These are phyloP conservation scores for Ptychochromis oligacanthus DNA, from an alignment of 2,113 vertebrate species.

Conservation along the genomic window DNA sequence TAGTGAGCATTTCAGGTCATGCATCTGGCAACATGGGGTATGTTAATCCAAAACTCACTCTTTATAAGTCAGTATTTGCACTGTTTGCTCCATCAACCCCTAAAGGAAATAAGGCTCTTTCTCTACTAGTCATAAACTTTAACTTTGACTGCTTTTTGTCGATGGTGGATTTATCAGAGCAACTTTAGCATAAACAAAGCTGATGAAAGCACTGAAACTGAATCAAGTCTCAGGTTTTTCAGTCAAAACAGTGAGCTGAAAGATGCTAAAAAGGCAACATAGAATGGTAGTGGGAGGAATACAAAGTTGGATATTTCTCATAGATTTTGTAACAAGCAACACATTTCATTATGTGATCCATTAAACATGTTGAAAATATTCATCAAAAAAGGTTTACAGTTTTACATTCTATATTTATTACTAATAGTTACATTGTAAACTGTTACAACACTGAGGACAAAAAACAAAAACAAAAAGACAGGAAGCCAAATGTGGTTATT, in stretches of 20 bases:
- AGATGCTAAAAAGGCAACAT: not conserved
- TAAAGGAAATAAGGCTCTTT: not conserved
- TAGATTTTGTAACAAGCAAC: not conserved
- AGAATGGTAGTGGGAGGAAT: not conserved
- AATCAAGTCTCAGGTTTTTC: not conserved
- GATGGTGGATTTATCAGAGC: not conserved
- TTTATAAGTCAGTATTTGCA: not conserved
- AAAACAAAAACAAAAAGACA: no score
- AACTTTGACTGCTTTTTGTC: not conserved
- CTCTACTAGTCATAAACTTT: not conserved
- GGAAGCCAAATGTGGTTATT: not conserved
- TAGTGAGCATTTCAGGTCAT: not conserved
- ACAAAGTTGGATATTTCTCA: not conserved
- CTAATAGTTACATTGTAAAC: not conserved
- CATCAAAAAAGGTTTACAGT: not conserved
- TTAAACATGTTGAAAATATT: not conserved
- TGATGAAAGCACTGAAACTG: not conserved
- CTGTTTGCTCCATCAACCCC: not conserved
- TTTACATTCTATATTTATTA: not conserved
- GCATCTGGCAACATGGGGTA: not conserved
- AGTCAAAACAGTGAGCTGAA: conserved; percentile 10
- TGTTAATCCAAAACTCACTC: not conserved
- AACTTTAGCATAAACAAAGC: not conserved
- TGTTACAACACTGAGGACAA: not conserved
- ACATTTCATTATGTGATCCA: not conserved